Evolutionary conservation across 2,797 vertebrate species (phyloP), one percentile per base, ranked within the genome.

Genomic region (Propithecus perrieri): DNA sequence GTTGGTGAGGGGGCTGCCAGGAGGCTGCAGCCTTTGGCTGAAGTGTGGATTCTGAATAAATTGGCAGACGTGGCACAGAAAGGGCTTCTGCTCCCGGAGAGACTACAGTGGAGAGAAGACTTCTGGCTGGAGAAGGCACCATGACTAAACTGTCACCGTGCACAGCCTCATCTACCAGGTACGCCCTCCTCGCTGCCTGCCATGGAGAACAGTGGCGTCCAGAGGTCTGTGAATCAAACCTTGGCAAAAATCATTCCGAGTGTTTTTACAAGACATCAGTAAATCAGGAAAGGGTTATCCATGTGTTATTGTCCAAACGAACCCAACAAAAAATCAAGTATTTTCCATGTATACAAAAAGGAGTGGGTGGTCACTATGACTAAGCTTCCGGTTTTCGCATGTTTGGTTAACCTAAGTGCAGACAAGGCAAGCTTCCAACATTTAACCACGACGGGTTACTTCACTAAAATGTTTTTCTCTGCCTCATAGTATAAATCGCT

Each of bases 331-430:
- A 88, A 92, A 93, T 85, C 0, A 8, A 89, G 46, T 0, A 1
- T 17, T 89, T n/a, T 79, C 78, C 38, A 6, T 95, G 85, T 97
- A 48, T 95, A 94, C 71, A 91, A 41, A 91, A 93, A 93, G 74
- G 30, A 93, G 41, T 63, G 65, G 43, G 91, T 80, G 93, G 86
- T 55, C 88, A 55, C 63, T 41, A 11, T 97, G 97, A 97, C 79
- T 97, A 85, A 97, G 59, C 74, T 65, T 94, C 89, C 4, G 38
- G 43, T 67, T 93, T 93, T 94, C 65, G 50, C 4, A 26, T 95
- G 95, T 97, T 96, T 97, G 75, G 53, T 89, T 96, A 81, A 89
- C n/a, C 65, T 84, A 96, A 96, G 75, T 85, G 71, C 83, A 76
- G 61, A 63, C 14, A 3, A 79, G 91, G 96, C 88, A 94, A 48